phyloP scores from a whole-genome alignment of 2,797 vertebrate species.

The Garrulus glandarius region DNA sequence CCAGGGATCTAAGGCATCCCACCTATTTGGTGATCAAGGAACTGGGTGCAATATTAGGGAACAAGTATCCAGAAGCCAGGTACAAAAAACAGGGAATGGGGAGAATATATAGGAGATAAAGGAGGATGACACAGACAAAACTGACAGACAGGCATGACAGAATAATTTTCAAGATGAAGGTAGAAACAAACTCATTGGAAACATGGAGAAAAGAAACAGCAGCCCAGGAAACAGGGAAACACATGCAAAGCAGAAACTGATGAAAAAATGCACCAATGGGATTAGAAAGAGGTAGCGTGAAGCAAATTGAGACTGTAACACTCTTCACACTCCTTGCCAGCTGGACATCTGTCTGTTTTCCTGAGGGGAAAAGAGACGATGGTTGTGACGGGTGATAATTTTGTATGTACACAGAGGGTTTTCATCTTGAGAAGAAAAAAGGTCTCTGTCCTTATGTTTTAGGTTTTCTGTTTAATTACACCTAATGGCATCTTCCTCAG shows the following conservation, averaged over 20 bases:
- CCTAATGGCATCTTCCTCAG: conserved; percentile 57
- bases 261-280: background rate
- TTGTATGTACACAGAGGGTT: conserved; percentile 18
- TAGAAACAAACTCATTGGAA: background rate
- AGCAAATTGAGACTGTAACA: conserved; percentile 33
- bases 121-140: background rate
- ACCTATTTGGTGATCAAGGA: background rate
- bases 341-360: conserved; percentile 64
- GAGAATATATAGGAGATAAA: background rate
- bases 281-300: background rate
- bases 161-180: background rate
- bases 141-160: background rate
- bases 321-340: background rate
- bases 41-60: background rate
- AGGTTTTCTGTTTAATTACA: conserved; percentile 66
- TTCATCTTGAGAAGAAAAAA: conserved; percentile 47
- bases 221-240: background rate
- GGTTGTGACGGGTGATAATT: conserved; percentile 39
- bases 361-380: background rate
- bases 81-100: background rate
- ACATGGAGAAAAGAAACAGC: background rate
- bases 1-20: background rate
- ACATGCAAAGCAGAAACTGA: background rate
- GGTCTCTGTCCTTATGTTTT: conserved; percentile 60
- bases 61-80: background rate